A percentile compares a stretch with the other conserved stretches of the same genome.
Evolutionary conservation across 2,888 invertebrate species (phyloP).

Genomic region (Netelia melanura): DNA sequence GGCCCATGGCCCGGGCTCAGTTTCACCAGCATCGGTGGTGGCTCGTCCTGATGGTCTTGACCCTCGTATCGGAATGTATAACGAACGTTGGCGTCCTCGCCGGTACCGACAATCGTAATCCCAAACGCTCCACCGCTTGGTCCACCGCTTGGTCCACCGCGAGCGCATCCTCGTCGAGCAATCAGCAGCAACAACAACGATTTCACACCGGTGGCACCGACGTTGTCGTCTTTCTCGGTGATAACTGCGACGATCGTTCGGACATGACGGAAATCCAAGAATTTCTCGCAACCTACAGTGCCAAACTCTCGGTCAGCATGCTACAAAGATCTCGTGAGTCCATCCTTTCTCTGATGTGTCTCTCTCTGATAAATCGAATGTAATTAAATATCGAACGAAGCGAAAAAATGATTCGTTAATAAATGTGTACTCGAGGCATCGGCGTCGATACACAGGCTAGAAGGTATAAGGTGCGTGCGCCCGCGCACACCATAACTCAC

Average conservation of each 20-base stretch:
- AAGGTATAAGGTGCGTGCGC: neutral
- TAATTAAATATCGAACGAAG: too few species aligned
- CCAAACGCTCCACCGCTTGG: slow-evolving; percentile 34
- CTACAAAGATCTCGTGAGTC: slow-evolving; percentile 79
- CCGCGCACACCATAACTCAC: too few species aligned
- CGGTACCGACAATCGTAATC: slow-evolving; percentile 24
- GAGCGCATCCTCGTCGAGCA: slow-evolving; percentile 43
- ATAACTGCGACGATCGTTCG: slow-evolving; percentile 77
- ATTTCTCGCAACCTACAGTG: slow-evolving; percentile 78
- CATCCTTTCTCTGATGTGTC: neutral
- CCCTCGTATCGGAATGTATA: slow-evolving; percentile 73
- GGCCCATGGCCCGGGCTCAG: slow-evolving; percentile 85
- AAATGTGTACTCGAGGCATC: too few species aligned
- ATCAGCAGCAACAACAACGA: slow-evolving; percentile 81
- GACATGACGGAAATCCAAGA: slow-evolving; percentile 78
- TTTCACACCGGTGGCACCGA: slow-evolving; percentile 75
- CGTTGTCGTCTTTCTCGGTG: slow-evolving; percentile 80
- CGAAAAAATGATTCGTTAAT: too few species aligned
- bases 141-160: slow-evolving; percentile 35
- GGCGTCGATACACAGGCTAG: neutral
- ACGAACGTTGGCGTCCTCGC: slow-evolving; percentile 52
- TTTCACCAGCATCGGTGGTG: slow-evolving; percentile 81
- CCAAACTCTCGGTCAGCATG: slow-evolving; percentile 75
- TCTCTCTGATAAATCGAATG: neutral
- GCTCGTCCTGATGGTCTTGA: slow-evolving; percentile 79